A percentile compares a stretch with the other conserved stretches of the same genome.
phyloP scores from a whole-genome alignment of 2,888 invertebrate species.

The Erannis defoliaria region DNA sequence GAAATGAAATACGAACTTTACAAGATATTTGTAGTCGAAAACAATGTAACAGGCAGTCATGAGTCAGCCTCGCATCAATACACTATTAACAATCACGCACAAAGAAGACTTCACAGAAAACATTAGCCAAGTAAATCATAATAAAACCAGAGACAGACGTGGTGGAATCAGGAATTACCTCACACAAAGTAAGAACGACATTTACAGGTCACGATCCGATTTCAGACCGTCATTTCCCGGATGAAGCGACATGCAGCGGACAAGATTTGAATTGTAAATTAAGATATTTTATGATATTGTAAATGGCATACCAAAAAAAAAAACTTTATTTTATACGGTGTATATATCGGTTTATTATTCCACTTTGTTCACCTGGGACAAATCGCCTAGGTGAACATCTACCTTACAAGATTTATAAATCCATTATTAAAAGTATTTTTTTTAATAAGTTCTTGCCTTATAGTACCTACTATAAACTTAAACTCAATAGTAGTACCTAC shows the following conservation, averaged over 20 bases:
- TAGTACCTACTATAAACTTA: too few relatives aligned
- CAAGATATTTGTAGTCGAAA: not conserved
- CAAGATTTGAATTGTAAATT: too few relatives aligned
- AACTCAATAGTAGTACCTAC: too few relatives aligned
- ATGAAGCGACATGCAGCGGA: not conserved
- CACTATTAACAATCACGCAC: constrained; percentile 30
- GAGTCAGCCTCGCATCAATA: constrained; percentile 28
- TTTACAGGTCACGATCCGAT: constrained; percentile 1
- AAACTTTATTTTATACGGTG: too few relatives aligned
- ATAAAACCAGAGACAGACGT: constrained; percentile 47
- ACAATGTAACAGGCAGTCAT: not conserved
- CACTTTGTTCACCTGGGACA: too few relatives aligned
- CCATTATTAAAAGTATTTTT: too few relatives aligned
- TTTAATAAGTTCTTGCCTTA: too few relatives aligned
- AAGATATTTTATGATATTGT: too few relatives aligned
- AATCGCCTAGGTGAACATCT: too few relatives aligned
- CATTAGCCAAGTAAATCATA: constrained; percentile 59
- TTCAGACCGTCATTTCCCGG: not conserved
- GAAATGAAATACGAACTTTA: not conserved
- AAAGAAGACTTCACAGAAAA: constrained; percentile 40
- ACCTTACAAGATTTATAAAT: too few relatives aligned
- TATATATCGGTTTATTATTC: too few relatives aligned
- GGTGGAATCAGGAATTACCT: constrained; percentile 35
- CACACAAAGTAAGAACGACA: constrained; percentile 20
- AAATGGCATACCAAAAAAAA: too few relatives aligned